Evolutionary conservation across 2,797 vertebrate species (phyloP).

Genomic region (Gallirallus australis): DNA sequence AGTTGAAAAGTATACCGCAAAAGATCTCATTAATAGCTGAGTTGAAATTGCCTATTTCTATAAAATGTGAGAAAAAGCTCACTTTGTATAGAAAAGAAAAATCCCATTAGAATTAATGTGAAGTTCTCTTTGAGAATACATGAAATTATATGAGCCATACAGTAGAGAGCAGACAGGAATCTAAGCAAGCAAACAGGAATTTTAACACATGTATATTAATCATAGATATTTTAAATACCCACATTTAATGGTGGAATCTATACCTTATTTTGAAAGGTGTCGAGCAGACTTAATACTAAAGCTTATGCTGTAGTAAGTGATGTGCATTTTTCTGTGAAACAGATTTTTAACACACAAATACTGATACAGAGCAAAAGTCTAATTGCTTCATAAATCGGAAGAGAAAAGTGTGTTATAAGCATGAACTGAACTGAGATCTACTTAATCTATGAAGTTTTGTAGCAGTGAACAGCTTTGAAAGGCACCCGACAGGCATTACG

Average conservation of each 20-base stretch:
- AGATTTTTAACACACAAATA: background rate
- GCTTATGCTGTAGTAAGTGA: background rate
- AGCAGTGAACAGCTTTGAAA: slow-evolving; percentile 8
- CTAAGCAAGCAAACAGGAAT: background rate
- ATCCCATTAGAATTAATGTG: background rate
- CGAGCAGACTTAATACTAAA: background rate
- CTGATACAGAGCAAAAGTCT: background rate
- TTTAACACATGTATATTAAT: background rate
- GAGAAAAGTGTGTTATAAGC: background rate
- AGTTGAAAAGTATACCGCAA: background rate
- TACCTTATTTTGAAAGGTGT: background rate
- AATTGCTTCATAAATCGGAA: slow-evolving; percentile 22
- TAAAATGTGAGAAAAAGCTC: background rate
- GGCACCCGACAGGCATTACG: background rate
- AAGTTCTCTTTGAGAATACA: background rate
- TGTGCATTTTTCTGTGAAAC: background rate
- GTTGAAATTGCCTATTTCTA: background rate
- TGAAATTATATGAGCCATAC: background rate
- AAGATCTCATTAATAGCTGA: background rate
- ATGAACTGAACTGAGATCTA: background rate
- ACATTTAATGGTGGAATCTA: background rate
- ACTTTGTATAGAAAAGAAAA: background rate
- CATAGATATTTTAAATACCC: background rate
- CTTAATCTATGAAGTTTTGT: background rate
- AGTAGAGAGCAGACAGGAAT: background rate